These are phyloP conservation scores for Phaedon cochleariae DNA, from an alignment of 2,888 invertebrate genomes.

Conservation along the genomic window DNA sequence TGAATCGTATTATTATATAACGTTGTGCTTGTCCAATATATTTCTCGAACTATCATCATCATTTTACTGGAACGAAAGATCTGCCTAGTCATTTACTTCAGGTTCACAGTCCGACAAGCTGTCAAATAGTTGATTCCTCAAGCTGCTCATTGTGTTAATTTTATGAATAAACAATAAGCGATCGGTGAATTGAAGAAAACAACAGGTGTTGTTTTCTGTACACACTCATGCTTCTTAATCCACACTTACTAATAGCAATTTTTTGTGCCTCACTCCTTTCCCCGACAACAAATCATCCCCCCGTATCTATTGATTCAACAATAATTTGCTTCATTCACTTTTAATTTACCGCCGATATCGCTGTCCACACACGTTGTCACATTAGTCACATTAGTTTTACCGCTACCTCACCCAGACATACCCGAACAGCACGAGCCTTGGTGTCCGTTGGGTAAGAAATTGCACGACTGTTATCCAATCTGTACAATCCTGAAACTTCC, in stretches of 20 bases:
- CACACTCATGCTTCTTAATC: constrained; percentile 35
- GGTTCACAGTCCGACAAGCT: not conserved
- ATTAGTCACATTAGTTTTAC: constrained; percentile 77
- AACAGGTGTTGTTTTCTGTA: constrained; percentile 5
- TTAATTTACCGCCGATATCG: not conserved
- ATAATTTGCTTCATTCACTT: constrained; percentile 19
- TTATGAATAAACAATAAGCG: too few relatives aligned
- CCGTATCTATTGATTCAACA: constrained; percentile 3
- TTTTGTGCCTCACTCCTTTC: constrained; percentile 16
- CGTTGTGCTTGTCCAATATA: too few relatives aligned
- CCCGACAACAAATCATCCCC: constrained; percentile 17
- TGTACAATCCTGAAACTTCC: not conserved
- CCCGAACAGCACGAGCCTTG: constrained; percentile 91
- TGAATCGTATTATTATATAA: too few relatives aligned
- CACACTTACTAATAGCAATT: constrained; percentile 23
- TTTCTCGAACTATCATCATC: too few relatives aligned
- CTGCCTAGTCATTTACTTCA: not conserved
- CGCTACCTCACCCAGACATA: constrained; percentile 85
- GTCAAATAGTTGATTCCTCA: too few relatives aligned
- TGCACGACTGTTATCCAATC: constrained; percentile 38
- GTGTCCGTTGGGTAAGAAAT: constrained; percentile 82
- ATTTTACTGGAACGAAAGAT: too few relatives aligned
- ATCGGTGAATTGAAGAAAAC: not conserved
- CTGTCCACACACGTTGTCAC: not conserved
- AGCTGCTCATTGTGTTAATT: too few relatives aligned